phyloP scores from a whole-genome alignment of 2,797 vertebrate species.

The Falco columbarius region DNA sequence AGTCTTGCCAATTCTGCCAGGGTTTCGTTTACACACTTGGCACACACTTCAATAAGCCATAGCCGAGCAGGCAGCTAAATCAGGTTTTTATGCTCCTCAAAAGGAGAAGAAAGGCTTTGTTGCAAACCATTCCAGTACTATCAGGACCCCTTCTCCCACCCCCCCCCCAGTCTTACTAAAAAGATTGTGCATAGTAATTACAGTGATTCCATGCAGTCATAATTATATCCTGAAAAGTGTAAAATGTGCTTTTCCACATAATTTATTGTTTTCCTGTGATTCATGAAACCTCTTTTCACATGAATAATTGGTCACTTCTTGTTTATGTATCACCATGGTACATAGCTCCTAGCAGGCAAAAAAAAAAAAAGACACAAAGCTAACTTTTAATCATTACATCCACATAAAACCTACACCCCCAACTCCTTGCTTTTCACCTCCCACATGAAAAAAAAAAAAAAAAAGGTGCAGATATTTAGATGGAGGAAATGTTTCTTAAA shows the following conservation, averaged over 20 bases:
- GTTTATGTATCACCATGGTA: constrained; percentile 60
- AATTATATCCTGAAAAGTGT: neutral
- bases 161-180: neutral
- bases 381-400: constrained; percentile 56
- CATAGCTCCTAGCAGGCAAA: constrained; percentile 20
- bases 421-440: neutral
- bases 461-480: constrained; percentile 6
- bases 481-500: constrained; percentile 28
- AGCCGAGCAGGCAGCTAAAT: constrained; percentile 2
- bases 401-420: neutral
- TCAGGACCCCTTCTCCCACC: neutral
- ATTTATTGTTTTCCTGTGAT: constrained; percentile 38
- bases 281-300: constrained; percentile 37
- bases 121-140: neutral
- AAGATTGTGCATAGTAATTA: neutral
- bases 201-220: neutral
- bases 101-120: constrained; percentile 17
- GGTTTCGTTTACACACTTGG: constrained; percentile 51
- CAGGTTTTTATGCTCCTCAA: neutral
- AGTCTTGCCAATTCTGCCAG: constrained; percentile 46
- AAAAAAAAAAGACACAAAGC: neutral
- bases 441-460: neutral
- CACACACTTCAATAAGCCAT: constrained; percentile 34
- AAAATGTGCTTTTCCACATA: constrained; percentile 23
- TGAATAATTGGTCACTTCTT: constrained; percentile 52